Evolutionary conservation across 2,113 vertebrate genomes (phyloP), one percentile per base, ranked within the genome.

Genomic region (Leucosticte australis): DNA sequence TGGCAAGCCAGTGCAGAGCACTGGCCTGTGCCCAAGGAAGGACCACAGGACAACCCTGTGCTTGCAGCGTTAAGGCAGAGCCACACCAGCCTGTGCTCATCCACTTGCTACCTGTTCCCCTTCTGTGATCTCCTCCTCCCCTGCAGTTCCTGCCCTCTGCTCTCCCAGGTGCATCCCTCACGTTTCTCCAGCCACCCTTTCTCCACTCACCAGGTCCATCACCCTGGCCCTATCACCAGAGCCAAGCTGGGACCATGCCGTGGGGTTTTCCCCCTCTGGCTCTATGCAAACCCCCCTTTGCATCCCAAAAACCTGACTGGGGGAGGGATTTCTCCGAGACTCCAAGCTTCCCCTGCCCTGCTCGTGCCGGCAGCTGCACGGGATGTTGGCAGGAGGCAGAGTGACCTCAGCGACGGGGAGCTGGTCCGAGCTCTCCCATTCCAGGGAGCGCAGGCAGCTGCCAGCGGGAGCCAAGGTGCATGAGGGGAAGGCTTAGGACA

Each of bases 401-500:
- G 89, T 94, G 93, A 97, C 83, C 76, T 83, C 64, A 91, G 85
- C 33, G 53, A 33, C 0, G 5, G 11, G 0, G 65, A 87, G 39
- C 67, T 69, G 11, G 4, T 63, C 84, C 0, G 69, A 95, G 87
- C 28, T 67, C 52, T 53, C 3, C 0, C 8, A 15, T 84, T 92
- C 96, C 96, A 95, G 92, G 64, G 44, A 81, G 85, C 2, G 0
- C 53, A 55, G 59, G 76, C 78, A 65, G 94, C 93, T 76, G 87
- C 93, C 94, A 93, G 88, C 2, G 1, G 89, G 79, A 80, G 50
- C 3, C 28, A 75, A 92, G 79, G 95, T 73, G 83, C 37, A 67
- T 2, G 2, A 69, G 88, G 46, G 39, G 79, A 89, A 93, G 77
- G 74, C 74, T 73, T 83, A 97, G 96, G 91, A 96, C 96, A 94